These are phyloP conservation scores for Anguilla obscura DNA, from an alignment of 2,797 vertebrate species.

Conservation along the genomic window DNA sequence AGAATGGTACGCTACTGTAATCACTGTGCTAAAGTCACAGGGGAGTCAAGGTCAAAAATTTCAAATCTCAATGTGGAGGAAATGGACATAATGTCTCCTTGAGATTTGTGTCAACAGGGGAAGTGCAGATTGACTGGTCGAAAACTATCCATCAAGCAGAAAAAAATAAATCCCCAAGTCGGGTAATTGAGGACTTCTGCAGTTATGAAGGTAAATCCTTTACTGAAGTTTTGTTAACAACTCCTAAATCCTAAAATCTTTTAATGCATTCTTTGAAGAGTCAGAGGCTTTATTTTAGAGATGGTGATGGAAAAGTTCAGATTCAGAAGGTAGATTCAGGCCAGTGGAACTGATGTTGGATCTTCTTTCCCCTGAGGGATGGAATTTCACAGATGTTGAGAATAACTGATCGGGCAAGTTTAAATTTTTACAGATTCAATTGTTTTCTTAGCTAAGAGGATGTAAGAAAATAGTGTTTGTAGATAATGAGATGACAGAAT, in stretches of 20 bases:
- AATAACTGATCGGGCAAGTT: conserved; percentile 38
- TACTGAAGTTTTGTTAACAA: conserved; percentile 39
- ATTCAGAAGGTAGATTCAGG: conserved; percentile 24
- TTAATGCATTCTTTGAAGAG: conserved; percentile 47
- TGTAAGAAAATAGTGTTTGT: conserved; percentile 49
- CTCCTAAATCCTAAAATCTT: conserved; percentile 33
- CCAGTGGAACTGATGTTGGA: neutral
- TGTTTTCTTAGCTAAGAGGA: conserved; percentile 40
- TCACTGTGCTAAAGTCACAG: conserved; percentile 44
- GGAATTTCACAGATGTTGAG: conserved; percentile 22
- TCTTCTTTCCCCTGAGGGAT: conserved; percentile 22
- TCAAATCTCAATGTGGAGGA: conserved; percentile 39
- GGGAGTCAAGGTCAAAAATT: conserved; percentile 47
- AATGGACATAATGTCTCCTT: conserved; percentile 31
- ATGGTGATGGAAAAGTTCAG: neutral
- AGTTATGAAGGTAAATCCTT: conserved; percentile 49
- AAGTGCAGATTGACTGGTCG: conserved; percentile 32
- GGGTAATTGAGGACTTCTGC: conserved; percentile 34
- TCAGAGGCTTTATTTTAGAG: conserved; percentile 24
- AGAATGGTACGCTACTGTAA: conserved; percentile 32
- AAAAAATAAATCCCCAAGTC: conserved; percentile 52
- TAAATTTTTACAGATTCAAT: conserved; percentile 50
- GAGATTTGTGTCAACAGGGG: conserved; percentile 34
- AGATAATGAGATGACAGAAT: conserved; percentile 51
- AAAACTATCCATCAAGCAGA: conserved; percentile 43